Base-by-base conservation (phyloP, 2,113 vertebrate genomes). In the Promerops cafer region DNA sequence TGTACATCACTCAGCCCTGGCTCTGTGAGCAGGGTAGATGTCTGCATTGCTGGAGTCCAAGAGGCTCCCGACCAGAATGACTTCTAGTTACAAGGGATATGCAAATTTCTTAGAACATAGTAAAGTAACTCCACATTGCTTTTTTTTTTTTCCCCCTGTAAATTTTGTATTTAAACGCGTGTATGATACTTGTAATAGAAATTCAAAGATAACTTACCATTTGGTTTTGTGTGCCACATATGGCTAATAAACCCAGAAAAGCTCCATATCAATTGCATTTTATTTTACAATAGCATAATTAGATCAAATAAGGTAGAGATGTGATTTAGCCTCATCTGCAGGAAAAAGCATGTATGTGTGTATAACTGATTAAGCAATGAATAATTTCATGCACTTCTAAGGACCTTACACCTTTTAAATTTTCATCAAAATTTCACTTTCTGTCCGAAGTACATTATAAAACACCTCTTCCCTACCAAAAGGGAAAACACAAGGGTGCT, bases 131-230 rank as follows among this genome's bases (percentile, higher is more conserved):
- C 8, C 40, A 71, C 11, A 39, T 65, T 86, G 77, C 16, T 21
- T 76, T 75, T 79, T 53, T 57, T 53, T 77, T 28, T 11, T 9
- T n/a, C n/a, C 3, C 4, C 3, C 61, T 52, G 31, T 5, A n/a
- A 66, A 81, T 93, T 83, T 83, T 93, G 66, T 42, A 74, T 81
- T 40, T 61, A 86, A 78, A 50, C 50, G 8, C 19, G 49, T 52
- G 24, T 45, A 61, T 60, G n/a, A 49, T 61, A 90, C 53, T 86
- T 79, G 30, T 90, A 95, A 91, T 93, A 93, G 95, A 95, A 72
- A 61, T 39, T 78, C 60, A 72, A 80, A 89, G 27, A 12, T 57
- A 89, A 78, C 24, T 21, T 75, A 61, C 23, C 30, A n/a, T 54
- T 91, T 81, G 71, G 17, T 47, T 93, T 71, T 88, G 35, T 90